Base-by-base conservation (phyloP, 2,797 vertebrate genomes). In the Lacerta bilineata region DNA sequence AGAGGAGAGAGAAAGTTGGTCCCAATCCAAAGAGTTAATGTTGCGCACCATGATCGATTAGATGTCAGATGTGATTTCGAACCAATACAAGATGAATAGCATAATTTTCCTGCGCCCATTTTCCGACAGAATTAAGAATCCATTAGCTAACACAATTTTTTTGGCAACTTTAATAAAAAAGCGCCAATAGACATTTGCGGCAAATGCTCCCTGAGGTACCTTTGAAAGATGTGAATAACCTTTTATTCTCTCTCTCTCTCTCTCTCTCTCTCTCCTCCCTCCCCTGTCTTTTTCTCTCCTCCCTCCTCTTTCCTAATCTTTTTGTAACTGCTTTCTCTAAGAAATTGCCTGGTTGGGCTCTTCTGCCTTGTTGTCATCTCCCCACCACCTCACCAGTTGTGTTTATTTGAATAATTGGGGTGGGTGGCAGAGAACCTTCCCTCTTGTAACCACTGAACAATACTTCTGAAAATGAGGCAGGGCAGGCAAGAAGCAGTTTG, bases 11-110 rank as follows among this genome's bases (percentile, higher is more conserved):
- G 95, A 96, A 95, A 95, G 97, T 98, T 98, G 98, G 98, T 98
- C 98, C 98, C 98, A 97, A 98, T 98, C 98, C 98, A 98, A 97
- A 98, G 97, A 98, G 98, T 98, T 99, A 98, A 99, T 99, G 98
- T 99, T 98, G 98, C 98, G 98, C 98, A 98, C 97, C 97, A 98
- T 98, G 98, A 98, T 98, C 98, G 98, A 98, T 98, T 98, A 97
- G 97, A 97, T 98, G 98, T 98, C 98, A 98, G 97, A 96, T 97
- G 97, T 96, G 98, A 98, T 97, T 98, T 98, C 97, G 96, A 98
- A 97, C 98, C 98, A 97, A 97, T 98, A 98, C 97, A 98, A 98
- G 98, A 98, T 98, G 98, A 98, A 98, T 98, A 97, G 98, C 97
- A 97, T 97, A 97, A 97, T 97, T 97, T 94, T 93, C 95, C 94